phyloP scores from a whole-genome alignment of 2,888 invertebrate species.

The Pinctada fucata region DNA sequence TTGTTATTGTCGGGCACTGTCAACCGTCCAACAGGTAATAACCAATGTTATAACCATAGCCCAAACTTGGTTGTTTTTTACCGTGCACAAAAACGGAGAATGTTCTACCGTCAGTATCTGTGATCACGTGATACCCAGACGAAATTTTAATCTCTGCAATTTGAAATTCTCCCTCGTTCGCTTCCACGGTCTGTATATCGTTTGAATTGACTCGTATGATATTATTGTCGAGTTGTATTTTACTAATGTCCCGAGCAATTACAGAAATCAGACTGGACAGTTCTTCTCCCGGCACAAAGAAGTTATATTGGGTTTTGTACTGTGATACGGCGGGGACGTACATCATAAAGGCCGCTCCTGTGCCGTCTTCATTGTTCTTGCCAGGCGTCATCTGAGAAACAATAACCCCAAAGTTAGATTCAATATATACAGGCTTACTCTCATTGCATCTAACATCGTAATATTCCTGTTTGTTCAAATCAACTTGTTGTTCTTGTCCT shows the following conservation, averaged over 20 bases:
- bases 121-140: slow-evolving; percentile 8
- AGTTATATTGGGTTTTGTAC: slow-evolving; percentile 3
- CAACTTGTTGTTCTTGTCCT: not conserved
- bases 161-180: slow-evolving; percentile 5
- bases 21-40: not conserved
- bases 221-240: slow-evolving; percentile 13
- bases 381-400: slow-evolving; percentile 18
- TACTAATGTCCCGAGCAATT: not conserved
- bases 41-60: slow-evolving; percentile 17
- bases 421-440: slow-evolving; percentile 15
- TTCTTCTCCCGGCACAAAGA: slow-evolving; percentile 13
- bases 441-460: slow-evolving; percentile 1
- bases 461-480: not conserved
- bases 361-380: slow-evolving; percentile 16
- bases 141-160: slow-evolving; percentile 2
- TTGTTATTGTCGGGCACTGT: too few species aligned
- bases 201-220: not conserved
- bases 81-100: slow-evolving; percentile 17
- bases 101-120: not conserved
- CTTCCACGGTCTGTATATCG: not conserved
- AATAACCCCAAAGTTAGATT: not conserved
- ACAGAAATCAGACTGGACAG: slow-evolving; percentile 5
- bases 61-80: slow-evolving; percentile 17
- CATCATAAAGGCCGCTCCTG: slow-evolving; percentile 16
- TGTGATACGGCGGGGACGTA: not conserved